Evolutionary conservation across 2,888 invertebrate species (phyloP).

Genomic region (Ischnus inquisitorius): DNA sequence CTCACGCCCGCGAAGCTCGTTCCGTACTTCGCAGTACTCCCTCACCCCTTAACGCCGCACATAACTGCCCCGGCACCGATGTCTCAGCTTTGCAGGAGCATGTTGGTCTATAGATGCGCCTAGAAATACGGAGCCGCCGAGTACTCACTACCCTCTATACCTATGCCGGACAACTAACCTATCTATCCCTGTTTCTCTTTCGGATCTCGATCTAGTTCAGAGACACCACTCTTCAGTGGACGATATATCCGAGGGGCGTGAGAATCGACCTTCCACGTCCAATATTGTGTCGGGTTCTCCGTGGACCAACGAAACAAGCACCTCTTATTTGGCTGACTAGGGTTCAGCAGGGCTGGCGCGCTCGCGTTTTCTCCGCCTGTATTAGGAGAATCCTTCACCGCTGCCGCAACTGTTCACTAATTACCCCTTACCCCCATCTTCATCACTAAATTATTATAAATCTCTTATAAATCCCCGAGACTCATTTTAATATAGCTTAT

Average conservation of each 20-base stretch:
- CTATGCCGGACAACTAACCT: conserved; percentile 32
- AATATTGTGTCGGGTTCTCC: conserved; percentile 6
- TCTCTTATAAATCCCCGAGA: too few species aligned
- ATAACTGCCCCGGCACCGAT: conserved; percentile 49
- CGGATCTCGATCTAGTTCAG: conserved; percentile 25
- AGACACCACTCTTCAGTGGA: conserved; percentile 43
- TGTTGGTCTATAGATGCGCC: conserved; percentile 59
- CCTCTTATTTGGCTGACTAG: neutral
- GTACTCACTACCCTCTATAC: conserved; percentile 25
- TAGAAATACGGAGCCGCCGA: conserved; percentile 24
- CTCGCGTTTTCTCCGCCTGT: too few species aligned
- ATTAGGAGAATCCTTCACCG: too few species aligned
- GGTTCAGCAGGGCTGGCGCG: too few species aligned
- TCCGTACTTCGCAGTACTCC: conserved; percentile 64
- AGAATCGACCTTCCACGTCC: conserved; percentile 25
- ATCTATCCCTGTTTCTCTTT: conserved; percentile 29
- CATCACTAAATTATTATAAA: too few species aligned
- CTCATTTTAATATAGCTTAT: too few species aligned
- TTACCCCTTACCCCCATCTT: too few species aligned
- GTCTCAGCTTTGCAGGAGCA: conserved; percentile 29
- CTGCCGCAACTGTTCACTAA: too few species aligned
- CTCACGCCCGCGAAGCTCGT: conserved; percentile 69
- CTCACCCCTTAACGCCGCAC: conserved; percentile 63
- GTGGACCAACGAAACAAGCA: conserved; percentile 35
- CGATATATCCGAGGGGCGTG: conserved; percentile 14